Evolutionary conservation across 2,888 invertebrate species (phyloP).

Genomic region (Heteromyza rotundicornis): DNA sequence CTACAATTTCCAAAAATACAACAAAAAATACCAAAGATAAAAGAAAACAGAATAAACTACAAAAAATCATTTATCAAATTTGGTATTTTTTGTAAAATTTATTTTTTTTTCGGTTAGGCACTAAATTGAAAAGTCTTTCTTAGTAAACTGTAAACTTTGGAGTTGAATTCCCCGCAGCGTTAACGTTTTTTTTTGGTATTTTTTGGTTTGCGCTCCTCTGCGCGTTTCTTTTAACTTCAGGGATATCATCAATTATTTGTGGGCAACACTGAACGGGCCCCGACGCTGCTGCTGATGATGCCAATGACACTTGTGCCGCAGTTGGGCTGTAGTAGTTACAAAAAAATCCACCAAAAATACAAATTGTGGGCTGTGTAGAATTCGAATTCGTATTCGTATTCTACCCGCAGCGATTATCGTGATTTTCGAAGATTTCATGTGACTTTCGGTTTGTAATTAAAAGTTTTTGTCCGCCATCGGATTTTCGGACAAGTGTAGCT

Average conservation of each 20-base stretch:
- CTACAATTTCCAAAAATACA: neutral
- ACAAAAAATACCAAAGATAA: neutral
- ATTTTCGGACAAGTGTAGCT: neutral
- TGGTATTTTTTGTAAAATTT: too few species aligned
- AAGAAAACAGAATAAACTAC: neutral
- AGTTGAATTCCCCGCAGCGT: neutral
- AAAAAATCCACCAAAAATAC: neutral
- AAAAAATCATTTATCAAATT: constrained; percentile 1
- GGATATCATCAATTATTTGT: constrained; percentile 5
- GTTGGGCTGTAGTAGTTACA: neutral
- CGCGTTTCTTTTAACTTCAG: neutral
- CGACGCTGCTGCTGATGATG: neutral
- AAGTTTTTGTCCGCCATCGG: neutral
- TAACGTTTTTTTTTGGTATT: neutral
- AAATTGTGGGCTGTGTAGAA: neutral
- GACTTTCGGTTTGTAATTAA: neutral
- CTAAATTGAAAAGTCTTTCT: too few species aligned
- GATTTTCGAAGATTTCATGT: neutral
- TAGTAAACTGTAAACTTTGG: too few species aligned
- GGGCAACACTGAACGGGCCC: neutral
- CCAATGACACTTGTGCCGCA: constrained; percentile 1
- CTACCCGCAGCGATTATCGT: neutral
- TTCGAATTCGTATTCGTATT: too few species aligned
- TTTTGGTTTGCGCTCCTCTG: neutral
- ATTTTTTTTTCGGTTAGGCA: too few species aligned